These are phyloP conservation scores for Pygocentrus nattereri DNA, from an alignment of 2,797 vertebrate species.

Conservation along the genomic window DNA sequence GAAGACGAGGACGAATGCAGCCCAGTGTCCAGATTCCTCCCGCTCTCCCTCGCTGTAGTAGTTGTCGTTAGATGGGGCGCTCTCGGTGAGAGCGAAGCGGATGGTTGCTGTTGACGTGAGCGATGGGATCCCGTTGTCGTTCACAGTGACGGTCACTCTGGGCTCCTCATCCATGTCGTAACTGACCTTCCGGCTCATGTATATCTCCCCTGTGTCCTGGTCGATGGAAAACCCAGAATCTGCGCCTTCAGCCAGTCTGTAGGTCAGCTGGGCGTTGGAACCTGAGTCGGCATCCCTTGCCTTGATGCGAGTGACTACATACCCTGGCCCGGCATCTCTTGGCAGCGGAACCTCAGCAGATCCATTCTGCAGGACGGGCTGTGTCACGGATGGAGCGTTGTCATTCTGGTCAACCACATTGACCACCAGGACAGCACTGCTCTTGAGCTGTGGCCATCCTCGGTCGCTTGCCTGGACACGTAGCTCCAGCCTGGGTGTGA, in stretches of 20 bases:
- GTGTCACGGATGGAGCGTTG: conserved; percentile 87
- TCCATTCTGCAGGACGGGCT: conserved; percentile 87
- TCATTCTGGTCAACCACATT: conserved; percentile 95
- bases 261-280: conserved; percentile 87
- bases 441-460: conserved; percentile 91
- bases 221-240: conserved; percentile 87
- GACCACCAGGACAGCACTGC: conserved; percentile 86
- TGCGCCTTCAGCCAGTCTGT: conserved; percentile 83
- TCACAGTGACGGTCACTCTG: conserved; percentile 83
- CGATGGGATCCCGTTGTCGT: conserved; percentile 87
- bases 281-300: conserved; percentile 92
- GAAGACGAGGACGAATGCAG: conserved; percentile 86
- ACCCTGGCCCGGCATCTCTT: conserved; percentile 85
- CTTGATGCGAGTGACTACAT: conserved; percentile 88
- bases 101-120: conserved; percentile 87
- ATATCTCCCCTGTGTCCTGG: conserved; percentile 87
- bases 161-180: conserved; percentile 86
- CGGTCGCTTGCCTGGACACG: conserved; percentile 90
- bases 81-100: conserved; percentile 86
- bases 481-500: conserved; percentile 88
- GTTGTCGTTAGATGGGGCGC: conserved; percentile 79
- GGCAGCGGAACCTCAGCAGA: conserved; percentile 89
- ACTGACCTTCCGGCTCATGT: conserved; percentile 84
- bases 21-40: conserved; percentile 85
- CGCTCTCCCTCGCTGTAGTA: conserved; percentile 77